A percentile compares a stretch with the other conserved stretches of the same genome.
phyloP scores from a whole-genome alignment of 2,113 vertebrate genomes.

The Myiozetetes cayanensis region DNA sequence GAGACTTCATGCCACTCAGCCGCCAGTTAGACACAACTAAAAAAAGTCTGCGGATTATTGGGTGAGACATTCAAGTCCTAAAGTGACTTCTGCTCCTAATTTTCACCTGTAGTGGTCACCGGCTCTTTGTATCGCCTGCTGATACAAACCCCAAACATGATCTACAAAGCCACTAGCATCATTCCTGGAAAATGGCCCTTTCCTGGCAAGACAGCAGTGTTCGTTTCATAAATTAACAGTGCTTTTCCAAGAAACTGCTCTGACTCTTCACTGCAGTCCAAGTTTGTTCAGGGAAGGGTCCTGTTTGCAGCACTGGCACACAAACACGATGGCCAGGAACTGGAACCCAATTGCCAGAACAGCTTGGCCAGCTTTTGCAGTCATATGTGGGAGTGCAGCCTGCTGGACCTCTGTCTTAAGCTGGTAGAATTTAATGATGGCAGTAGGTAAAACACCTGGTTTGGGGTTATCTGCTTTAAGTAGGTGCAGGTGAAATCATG shows the following conservation, averaged over 20 bases:
- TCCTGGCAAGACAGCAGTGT: neutral
- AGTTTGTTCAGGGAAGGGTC: neutral
- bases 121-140: neutral
- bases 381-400: neutral
- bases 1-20: neutral
- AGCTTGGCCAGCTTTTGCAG: neutral
- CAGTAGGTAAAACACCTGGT: neutral
- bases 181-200: neutral
- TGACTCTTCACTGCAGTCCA: neutral
- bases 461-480: neutral
- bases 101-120: neutral
- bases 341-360: neutral
- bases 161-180: neutral
- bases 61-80: neutral
- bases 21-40: neutral
- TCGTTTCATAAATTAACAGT: neutral
- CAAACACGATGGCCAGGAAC: accelerated
- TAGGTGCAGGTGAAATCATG: neutral
- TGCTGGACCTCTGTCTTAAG: neutral
- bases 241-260: neutral
- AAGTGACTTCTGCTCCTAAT: neutral
- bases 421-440: neutral
- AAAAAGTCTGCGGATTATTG: neutral
- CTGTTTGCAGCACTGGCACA: neutral
- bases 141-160: neutral